Evolutionary conservation across 2,888 invertebrate genomes (phyloP), one percentile per base, ranked within the genome.

Genomic region (Sericinus montela): DNA sequence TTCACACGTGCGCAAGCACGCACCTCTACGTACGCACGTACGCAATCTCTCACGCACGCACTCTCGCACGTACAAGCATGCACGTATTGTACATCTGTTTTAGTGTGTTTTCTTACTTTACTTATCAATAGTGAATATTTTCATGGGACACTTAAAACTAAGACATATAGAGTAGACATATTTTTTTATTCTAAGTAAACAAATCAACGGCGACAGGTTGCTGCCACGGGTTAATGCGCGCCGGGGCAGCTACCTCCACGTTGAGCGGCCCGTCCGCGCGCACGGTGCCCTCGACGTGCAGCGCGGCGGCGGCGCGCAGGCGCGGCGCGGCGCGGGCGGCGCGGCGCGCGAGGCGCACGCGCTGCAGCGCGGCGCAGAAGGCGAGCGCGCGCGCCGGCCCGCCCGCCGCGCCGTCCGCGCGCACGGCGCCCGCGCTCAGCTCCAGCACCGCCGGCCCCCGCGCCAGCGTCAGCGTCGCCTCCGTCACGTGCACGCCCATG

Each of bases 221-320:
- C n/a, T n/a, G n/a, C n/a, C n/a, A n/a, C n/a, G n/a, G n/a, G n/a
- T n/a, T n/a, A n/a, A n/a, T n/a, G n/a, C n/a, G n/a, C n/a, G n/a
- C n/a, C n/a, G 7, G 1, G 25, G 1, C 32, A n/a, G 9, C 8
- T 39, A 94, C 95, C 90, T 96, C 95, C 35, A 96, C 93, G 58
- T 94, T 94, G n/a, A 95, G 80, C n/a, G 95, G 94, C 3, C 94
- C 95, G 63, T 94, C 94, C 5, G 95, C 95, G 58, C 94, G 92
- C 8, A 96, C 88, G 0, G 94, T 94, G 0, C 94, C 94, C 74
- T 96, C 95, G 52, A 95, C 79, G 0, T 93, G 89, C 32, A 95
- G 90, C 43, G 93, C 93, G 62, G 95, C 94, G 40, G 92, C 91
- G 1, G 94, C 89, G 69, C 95, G 94, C 0, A 92, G 94, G 38